phyloP scores from a whole-genome alignment of 1,140 invertebrate genomes.

The Bombus haemorrhoidalis region DNA sequence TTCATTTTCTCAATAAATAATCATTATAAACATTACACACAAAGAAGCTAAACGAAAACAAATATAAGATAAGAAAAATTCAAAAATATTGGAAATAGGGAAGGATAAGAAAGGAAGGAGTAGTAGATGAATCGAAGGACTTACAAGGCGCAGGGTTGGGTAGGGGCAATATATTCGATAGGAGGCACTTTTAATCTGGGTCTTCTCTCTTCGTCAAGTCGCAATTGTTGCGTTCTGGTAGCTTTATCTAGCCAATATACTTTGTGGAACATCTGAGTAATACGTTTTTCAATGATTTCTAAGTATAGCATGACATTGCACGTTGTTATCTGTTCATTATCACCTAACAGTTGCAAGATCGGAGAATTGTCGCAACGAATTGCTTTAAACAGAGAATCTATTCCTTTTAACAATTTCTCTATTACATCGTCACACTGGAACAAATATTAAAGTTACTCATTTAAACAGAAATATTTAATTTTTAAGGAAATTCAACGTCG shows the following conservation, averaged over 20 bases:
- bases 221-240: constrained; percentile 66
- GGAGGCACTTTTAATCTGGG: constrained; percentile 72
- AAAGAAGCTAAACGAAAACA: not conserved
- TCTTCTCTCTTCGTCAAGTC: constrained; percentile 75
- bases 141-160: constrained; percentile 80
- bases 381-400: constrained; percentile 84
- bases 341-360: constrained; percentile 87
- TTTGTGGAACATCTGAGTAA: constrained; percentile 83
- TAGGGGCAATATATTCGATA: constrained; percentile 71
- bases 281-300: constrained; percentile 87
- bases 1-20: not conserved
- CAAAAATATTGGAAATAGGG: constrained; percentile 8
- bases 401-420: constrained; percentile 83
- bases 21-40: not conserved
- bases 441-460: not conserved
- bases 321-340: constrained; percentile 85
- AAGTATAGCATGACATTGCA: constrained; percentile 89
- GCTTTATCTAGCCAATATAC: constrained; percentile 82
- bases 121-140: constrained; percentile 32
- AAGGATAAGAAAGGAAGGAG: not conserved
- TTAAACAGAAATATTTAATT: not conserved
- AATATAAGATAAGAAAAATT: not conserved
- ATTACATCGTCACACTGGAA: constrained; percentile 80
- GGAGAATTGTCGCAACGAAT: constrained; percentile 87
- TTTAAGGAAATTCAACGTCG: not conserved